A percentile compares a stretch with the other conserved stretches of the same genome.
These are phyloP conservation scores for Rhogogaster chlorosoma DNA, from an alignment of 2,888 invertebrate genomes.

Conservation along the genomic window DNA sequence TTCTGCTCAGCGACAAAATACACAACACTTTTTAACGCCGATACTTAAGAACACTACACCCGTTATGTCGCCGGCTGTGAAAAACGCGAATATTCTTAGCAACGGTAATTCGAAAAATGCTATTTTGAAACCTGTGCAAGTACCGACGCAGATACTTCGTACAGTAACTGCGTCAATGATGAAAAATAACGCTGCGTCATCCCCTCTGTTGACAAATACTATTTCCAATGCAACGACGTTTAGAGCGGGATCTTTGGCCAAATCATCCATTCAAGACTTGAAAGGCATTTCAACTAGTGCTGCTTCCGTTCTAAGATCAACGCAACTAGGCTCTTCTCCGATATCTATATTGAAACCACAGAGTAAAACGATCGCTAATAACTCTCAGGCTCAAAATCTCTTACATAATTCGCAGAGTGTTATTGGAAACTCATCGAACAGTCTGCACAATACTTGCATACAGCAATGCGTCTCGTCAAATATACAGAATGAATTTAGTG, in stretches of 20 bases:
- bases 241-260: conserved; percentile 52
- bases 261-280: conserved; percentile 66
- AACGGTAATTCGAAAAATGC: conserved; percentile 47
- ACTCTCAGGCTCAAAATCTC: conserved; percentile 54
- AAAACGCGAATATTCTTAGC: conserved; percentile 45
- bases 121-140: conserved; percentile 66
- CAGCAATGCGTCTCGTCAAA: conserved; percentile 46
- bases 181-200: conserved; percentile 56
- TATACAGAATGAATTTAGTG: conserved; percentile 56
- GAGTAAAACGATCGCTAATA: conserved; percentile 59
- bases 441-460: conserved; percentile 54
- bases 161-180: conserved; percentile 57
- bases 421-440: conserved; percentile 52
- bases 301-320: conserved; percentile 63
- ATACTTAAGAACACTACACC: conserved; percentile 60
- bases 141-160: conserved; percentile 68
- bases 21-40: conserved; percentile 68
- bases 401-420: conserved; percentile 58
- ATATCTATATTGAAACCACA: conserved; percentile 73
- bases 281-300: conserved; percentile 58
- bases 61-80: conserved; percentile 55
- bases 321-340: conserved; percentile 63
- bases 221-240: conserved; percentile 50
- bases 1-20: conserved; percentile 61
- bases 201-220: conserved; percentile 53